Conservation (phyloP, 2,797 vertebrate species). For the Nyctibius grandis region DNA sequence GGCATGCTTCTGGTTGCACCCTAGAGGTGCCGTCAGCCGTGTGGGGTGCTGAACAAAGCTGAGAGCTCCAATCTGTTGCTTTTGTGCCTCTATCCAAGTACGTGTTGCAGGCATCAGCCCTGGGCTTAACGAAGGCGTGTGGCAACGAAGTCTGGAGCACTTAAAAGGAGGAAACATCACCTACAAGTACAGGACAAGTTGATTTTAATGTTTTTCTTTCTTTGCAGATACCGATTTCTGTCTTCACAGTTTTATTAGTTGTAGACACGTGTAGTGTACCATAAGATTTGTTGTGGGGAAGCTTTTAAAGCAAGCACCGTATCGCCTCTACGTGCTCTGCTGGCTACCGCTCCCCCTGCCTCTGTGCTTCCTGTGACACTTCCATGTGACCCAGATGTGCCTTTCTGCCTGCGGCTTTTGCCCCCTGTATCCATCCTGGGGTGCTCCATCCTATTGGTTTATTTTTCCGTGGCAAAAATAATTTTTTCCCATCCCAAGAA, state of each 20-base stretch:
- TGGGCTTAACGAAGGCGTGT: fast-evolving
- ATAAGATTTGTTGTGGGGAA: background rate
- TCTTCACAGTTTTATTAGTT: background rate
- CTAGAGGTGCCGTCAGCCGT: background rate
- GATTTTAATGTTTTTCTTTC: background rate
- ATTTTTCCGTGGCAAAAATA: background rate
- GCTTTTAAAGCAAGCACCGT: background rate
- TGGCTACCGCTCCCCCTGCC: fast-evolving
- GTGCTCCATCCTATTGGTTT: background rate
- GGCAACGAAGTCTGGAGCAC: background rate
- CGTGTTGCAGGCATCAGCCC: fast-evolving
- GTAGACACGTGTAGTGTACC: fast-evolving
- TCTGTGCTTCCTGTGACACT: background rate
- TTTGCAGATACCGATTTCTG: background rate
- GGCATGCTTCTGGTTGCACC: fast-evolving
- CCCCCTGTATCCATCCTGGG: too few relatives aligned
- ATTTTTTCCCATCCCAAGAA: background rate
- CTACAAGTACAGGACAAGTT: background rate
- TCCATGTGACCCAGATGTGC: fast-evolving
- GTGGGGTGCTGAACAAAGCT: background rate
- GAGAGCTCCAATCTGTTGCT: background rate
- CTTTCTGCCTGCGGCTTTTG: background rate
- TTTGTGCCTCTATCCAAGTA: background rate
- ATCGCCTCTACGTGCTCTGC: fast-evolving
- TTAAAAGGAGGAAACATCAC: background rate